Percentiles rank a stretch among this genome's conserved stretches.
These are phyloP conservation scores for Brachionus plicatilis DNA, from an alignment of 1,140 invertebrate genomes.

Conservation along the genomic window DNA sequence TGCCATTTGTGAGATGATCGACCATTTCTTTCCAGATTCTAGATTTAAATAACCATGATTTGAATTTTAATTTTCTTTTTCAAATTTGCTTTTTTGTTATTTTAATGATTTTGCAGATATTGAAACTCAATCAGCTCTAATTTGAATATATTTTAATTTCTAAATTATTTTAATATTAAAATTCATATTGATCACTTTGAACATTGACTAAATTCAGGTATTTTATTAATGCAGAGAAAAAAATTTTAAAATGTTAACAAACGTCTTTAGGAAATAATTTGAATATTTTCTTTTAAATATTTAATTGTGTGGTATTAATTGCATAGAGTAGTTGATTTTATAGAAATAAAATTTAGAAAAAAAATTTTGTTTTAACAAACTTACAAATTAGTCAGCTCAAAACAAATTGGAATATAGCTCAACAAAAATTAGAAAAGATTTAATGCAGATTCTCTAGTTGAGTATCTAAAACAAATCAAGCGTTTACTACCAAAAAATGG, in stretches of 20 bases:
- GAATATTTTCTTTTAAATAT: not conserved
- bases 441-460: not conserved
- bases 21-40: not conserved
- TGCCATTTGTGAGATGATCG: not conserved
- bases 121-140: not conserved
- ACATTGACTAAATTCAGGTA: not conserved
- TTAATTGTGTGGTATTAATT: not conserved
- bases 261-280: not conserved
- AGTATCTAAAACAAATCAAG: not conserved
- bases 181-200: not conserved
- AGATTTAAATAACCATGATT: not conserved
- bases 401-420: not conserved
- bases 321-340: not conserved
- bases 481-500: not conserved
- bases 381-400: not conserved
- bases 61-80: not conserved
- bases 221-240: not conserved
- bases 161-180: not conserved
- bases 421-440: not conserved
- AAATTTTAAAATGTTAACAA: not conserved
- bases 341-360: not conserved
- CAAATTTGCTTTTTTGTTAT: not conserved
- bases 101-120: not conserved
- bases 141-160: not conserved
- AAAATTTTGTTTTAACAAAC: not conserved